Base-by-base conservation (phyloP, 2,888 invertebrate genomes). In the Ophraella communa region DNA sequence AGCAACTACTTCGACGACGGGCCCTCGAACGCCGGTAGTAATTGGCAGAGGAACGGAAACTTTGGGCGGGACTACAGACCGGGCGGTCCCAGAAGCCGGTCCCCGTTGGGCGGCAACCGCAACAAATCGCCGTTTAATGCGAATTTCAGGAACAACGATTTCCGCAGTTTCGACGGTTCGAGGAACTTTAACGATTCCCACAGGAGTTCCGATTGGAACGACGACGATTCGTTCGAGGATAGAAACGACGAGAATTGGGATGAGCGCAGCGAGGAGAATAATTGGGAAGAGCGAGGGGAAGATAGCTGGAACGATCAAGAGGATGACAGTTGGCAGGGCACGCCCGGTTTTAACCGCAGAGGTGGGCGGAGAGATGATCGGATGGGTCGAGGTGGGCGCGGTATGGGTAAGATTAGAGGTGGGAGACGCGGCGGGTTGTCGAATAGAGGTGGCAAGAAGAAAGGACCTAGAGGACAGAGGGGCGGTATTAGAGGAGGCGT, bases 1-100 rank as follows among this genome's bases (percentile, higher is more conserved):
- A 39, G 44, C 17, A 71, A 73, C 17, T 83, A 84, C 70, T 79
- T 79, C 52, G 77, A 77, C 75, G 83, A 84, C 30, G 80, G 80
- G 1, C 61, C 63, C 4, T 56, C 35, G 14, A 45, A 33, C 52
- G 11, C 52, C 45, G 61, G 61, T 62, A 55, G 64, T 10, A 82
- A 78, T 73, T 82, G 82, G 81, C 81, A 83, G 66, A 82, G 83
- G 44, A 79, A 82, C 68, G 81, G 82, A 65, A 74, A 73, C 47
- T 74, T 74, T 49, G 75, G 75, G 47, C 73, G 69, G 56, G 73
- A 70, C 59, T 67, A 58, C 11, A 24, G 42, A 20, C 35, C 68
- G 45, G 58, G 45, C 21, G 68, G 64, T 17, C 65, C 60, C 42
- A 5, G 27, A 27, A 10, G 4, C 17, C 18, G 24, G 14, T 39